Percentiles rank a stretch among this genome's conserved stretches.
Evolutionary conservation across 2,888 invertebrate genomes (phyloP).

Genomic region (Dynastes tityus): DNA sequence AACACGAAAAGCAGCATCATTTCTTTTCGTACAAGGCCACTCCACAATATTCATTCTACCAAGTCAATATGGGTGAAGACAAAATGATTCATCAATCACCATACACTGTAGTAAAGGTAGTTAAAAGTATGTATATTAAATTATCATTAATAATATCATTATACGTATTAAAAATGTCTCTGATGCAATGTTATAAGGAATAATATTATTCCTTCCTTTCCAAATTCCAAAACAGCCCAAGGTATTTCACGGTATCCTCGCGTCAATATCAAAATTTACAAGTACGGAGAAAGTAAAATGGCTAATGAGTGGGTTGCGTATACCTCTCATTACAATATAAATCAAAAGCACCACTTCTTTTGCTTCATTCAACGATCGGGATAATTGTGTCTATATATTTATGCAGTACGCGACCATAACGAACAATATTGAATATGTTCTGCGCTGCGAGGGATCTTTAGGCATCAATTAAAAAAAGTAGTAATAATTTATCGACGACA

Average conservation of each 20-base stretch:
- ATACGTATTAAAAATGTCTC: too few relatives aligned
- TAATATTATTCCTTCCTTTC: too few relatives aligned
- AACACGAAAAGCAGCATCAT: too few relatives aligned
- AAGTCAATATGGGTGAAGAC: too few relatives aligned
- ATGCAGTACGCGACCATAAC: constrained; percentile 16
- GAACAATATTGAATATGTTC: constrained; percentile 23
- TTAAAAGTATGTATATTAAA: too few relatives aligned
- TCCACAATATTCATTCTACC: too few relatives aligned
- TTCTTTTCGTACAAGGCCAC: too few relatives aligned
- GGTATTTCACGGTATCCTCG: constrained; percentile 2
- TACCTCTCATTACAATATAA: constrained; percentile 47
- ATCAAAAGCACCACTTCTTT: constrained; percentile 56
- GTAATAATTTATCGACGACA: constrained; percentile 27
- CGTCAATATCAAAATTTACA: constrained; percentile 41
- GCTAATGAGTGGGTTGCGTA: constrained; percentile 49
- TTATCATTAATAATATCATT: too few relatives aligned
- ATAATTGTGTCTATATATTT: constrained; percentile 32
- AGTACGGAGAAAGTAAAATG: constrained; percentile 43
- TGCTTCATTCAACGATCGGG: constrained; percentile 50
- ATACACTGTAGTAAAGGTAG: too few relatives aligned
- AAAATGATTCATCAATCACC: too few relatives aligned
- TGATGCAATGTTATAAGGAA: too few relatives aligned
- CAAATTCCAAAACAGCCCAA: too few relatives aligned
- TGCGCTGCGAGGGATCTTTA: constrained; percentile 36
- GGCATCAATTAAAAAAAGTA: constrained; percentile 26